Evolutionary conservation across 2,797 vertebrate genomes (phyloP).

Genomic region (Cirrhinus mrigala): DNA sequence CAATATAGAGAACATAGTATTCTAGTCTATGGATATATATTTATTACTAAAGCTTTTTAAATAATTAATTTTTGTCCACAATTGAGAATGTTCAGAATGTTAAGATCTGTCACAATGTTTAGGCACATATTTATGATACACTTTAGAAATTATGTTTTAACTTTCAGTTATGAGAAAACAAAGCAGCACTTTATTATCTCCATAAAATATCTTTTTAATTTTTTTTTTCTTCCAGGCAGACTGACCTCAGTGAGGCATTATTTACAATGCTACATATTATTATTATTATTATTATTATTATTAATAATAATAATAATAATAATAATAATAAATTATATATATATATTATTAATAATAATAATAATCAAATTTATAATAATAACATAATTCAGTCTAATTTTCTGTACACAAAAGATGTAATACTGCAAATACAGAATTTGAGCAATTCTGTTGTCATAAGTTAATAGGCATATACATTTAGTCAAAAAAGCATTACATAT

Average conservation of each 20-base stretch:
- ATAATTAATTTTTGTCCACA: background rate
- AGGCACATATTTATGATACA: background rate
- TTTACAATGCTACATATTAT: constrained; percentile 6
- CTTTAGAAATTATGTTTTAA: background rate
- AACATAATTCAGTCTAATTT: background rate
- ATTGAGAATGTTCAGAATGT: background rate
- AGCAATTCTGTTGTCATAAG: background rate
- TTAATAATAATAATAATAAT: no score
- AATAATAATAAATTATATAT: background rate
- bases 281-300: background rate
- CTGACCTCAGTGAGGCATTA: background rate
- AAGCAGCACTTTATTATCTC: constrained; percentile 6
- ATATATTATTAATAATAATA: no score
- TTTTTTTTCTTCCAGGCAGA: background rate
- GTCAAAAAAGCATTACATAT: background rate
- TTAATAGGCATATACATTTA: background rate
- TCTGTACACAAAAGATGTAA: background rate
- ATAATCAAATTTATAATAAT: background rate
- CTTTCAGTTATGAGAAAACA: background rate
- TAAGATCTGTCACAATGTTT: background rate
- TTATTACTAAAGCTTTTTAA: background rate
- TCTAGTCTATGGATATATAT: background rate
- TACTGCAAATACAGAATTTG: background rate
- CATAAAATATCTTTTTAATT: no score
- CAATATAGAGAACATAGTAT: background rate